A percentile compares a stretch with the other conserved stretches of the same genome.
phyloP scores from a whole-genome alignment of 2,113 vertebrate genomes.

The Arvicanthis niloticus region DNA sequence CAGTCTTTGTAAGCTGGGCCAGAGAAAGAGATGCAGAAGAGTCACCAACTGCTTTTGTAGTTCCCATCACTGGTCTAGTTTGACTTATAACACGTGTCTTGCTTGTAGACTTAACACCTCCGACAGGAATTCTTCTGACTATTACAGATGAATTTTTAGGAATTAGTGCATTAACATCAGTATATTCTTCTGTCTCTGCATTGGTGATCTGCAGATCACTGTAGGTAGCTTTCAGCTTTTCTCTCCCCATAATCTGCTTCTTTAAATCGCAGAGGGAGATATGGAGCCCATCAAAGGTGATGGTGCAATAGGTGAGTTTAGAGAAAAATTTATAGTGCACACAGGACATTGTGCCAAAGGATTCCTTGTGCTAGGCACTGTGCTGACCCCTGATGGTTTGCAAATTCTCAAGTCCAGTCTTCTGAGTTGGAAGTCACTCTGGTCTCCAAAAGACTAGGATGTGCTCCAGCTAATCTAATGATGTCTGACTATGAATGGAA shows the following conservation, averaged over 20 bases:
- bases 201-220: slow-evolving; percentile 98
- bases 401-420: too few species aligned
- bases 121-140: slow-evolving; percentile 96
- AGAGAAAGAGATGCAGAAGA: too few species aligned
- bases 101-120: slow-evolving; percentile 92
- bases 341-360: slow-evolving; percentile 92
- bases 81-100: slow-evolving; percentile 96
- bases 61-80: too few species aligned
- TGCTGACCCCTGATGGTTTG: too few species aligned
- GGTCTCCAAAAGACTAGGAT: too few species aligned
- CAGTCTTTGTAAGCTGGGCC: slow-evolving; percentile 92
- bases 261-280: slow-evolving; percentile 96
- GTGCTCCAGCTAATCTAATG: too few species aligned
- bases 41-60: too few species aligned
- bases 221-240: slow-evolving; percentile 95
- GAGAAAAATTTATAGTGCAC: slow-evolving; percentile 99
- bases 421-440: too few species aligned
- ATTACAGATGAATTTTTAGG: slow-evolving; percentile 99
- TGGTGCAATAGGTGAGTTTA: slow-evolving; percentile 97
- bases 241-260: slow-evolving; percentile 96
- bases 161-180: slow-evolving; percentile 93
- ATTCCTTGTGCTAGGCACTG: slow-evolving; percentile 12
- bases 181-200: slow-evolving; percentile 98
- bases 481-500: too few species aligned
- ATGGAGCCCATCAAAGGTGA: slow-evolving; percentile 95